phyloP scores from a whole-genome alignment of 1,140 invertebrate genomes.

The Drosophila rhopaloa region DNA sequence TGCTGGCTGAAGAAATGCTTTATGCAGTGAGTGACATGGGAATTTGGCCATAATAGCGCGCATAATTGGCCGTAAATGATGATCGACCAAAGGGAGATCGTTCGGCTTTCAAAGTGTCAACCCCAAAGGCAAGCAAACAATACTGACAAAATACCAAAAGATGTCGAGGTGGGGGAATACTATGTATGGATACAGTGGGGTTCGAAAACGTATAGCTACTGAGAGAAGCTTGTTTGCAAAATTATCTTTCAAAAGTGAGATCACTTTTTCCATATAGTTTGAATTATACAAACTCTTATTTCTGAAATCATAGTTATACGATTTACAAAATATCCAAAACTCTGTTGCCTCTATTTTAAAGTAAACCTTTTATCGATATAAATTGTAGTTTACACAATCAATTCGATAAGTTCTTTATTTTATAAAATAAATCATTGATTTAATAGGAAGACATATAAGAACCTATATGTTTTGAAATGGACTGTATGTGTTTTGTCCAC shows the following conservation, averaged over 20 bases:
- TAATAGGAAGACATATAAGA: no score
- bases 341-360: no score
- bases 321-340: no score
- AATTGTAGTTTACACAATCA: no score
- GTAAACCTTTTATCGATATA: no score
- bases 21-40: conserved; percentile 80
- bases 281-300: no score
- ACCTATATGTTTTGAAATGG: background rate
- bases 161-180: conserved; percentile 49
- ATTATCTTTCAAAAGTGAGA: no score
- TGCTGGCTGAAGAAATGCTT: conserved; percentile 42
- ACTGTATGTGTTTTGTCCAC: conserved; percentile 17
- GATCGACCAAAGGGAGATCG: conserved; percentile 48
- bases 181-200: conserved; percentile 6
- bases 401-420: no score
- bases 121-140: conserved; percentile 52
- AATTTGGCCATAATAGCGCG: conserved; percentile 78
- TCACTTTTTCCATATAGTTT: no score
- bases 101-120: conserved; percentile 60
- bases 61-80: conserved; percentile 75
- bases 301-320: no score
- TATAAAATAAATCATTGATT: no score
- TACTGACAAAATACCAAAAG: conserved; percentile 67
- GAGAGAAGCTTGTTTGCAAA: no score
- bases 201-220: conserved; percentile 2